Evolutionary conservation across 2,113 vertebrate genomes (phyloP).

Genomic region (Phrynosoma blainvillii): DNA sequence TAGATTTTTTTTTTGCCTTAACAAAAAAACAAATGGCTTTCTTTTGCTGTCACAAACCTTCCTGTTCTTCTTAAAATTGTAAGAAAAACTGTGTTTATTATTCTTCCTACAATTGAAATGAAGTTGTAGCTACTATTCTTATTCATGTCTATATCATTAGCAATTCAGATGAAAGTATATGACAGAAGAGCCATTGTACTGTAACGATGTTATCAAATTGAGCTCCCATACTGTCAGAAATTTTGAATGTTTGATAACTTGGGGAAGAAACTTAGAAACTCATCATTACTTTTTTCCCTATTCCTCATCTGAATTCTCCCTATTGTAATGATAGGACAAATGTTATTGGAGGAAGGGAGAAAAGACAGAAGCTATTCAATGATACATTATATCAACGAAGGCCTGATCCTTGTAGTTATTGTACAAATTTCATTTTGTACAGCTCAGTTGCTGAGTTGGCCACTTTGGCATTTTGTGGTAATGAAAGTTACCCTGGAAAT

Average conservation of each 20-base stretch:
- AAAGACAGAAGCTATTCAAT: background rate
- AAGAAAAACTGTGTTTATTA: slow-evolving; percentile 51
- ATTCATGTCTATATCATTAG: slow-evolving; percentile 60
- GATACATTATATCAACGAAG: background rate
- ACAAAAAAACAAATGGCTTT: slow-evolving; percentile 47
- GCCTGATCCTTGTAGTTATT: background rate
- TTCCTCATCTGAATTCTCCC: slow-evolving; percentile 33
- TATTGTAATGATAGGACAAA: slow-evolving; percentile 34
- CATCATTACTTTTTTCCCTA: slow-evolving; percentile 9
- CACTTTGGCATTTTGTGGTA: background rate
- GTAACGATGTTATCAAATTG: slow-evolving; percentile 38
- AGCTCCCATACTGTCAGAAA: slow-evolving; percentile 48
- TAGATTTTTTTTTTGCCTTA: slow-evolving; percentile 39
- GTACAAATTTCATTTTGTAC: background rate
- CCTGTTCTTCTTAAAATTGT: slow-evolving; percentile 39
- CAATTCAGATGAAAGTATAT: slow-evolving; percentile 47
- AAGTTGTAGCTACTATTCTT: slow-evolving; percentile 41
- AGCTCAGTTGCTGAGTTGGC: background rate
- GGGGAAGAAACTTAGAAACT: slow-evolving; percentile 50
- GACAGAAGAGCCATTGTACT: slow-evolving; percentile 42
- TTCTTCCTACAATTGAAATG: slow-evolving; percentile 21
- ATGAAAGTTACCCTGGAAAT: background rate
- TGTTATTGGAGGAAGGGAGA: slow-evolving; percentile 17
- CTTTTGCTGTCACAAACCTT: slow-evolving; percentile 32
- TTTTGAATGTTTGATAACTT: slow-evolving; percentile 52